Conservation (phyloP, 2,113 vertebrate genomes). For the Dunckerocampus dactyliophorus region DNA sequence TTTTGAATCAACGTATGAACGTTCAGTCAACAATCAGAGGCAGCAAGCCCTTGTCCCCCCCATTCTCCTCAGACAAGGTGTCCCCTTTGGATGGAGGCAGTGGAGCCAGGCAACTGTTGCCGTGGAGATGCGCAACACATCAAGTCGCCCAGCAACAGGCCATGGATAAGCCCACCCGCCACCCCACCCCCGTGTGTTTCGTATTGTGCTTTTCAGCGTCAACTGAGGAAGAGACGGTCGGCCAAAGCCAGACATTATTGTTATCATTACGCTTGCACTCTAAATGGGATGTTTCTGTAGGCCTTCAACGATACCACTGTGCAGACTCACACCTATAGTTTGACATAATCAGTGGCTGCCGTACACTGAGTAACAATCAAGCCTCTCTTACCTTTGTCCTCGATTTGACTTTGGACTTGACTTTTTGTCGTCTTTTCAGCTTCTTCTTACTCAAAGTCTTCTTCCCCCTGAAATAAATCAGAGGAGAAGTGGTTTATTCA, state of each 20-base stretch:
- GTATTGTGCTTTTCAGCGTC: slow-evolving; percentile 18
- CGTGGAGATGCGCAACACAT: slow-evolving; percentile 66
- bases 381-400: slow-evolving; percentile 87
- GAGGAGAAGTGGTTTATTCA: neutral
- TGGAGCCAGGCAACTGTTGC: slow-evolving; percentile 70
- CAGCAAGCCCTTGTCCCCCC: neutral
- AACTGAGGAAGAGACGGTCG: slow-evolving; percentile 22
- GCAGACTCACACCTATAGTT: no score
- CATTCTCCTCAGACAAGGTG: neutral
- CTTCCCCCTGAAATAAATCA: slow-evolving; percentile 81
- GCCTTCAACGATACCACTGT: no score
- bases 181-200: slow-evolving; percentile 20
- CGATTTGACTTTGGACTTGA: slow-evolving; percentile 95
- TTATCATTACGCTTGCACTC: neutral
- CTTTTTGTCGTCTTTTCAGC: slow-evolving; percentile 95
- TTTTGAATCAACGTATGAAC: neutral
- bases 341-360: no score
- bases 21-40: neutral
- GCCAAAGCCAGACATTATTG: neutral
- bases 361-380: no score
- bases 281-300: neutral
- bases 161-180: slow-evolving; percentile 34
- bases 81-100: slow-evolving; percentile 51
- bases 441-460: slow-evolving; percentile 98
- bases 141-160: slow-evolving; percentile 72